Evolutionary conservation across 2,888 invertebrate species (phyloP).

Genomic region (Orthosia incerta): DNA sequence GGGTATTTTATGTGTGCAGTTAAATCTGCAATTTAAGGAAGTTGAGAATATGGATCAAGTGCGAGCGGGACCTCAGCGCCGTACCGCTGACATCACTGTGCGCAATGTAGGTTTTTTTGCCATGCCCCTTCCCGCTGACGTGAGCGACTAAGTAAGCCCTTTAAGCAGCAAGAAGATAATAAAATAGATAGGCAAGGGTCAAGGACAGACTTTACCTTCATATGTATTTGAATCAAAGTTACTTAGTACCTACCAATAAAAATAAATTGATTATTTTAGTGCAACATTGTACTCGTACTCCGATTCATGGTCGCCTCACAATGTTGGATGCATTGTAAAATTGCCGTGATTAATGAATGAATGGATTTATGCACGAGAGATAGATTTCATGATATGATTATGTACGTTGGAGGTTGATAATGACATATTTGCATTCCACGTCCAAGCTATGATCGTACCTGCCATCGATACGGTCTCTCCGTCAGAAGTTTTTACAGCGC

Average conservation of each 20-base stretch:
- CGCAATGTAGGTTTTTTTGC: too few relatives aligned
- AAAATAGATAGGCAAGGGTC: neutral
- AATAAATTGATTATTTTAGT: conserved; percentile 5
- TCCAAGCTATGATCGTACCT: neutral
- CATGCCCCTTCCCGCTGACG: too few relatives aligned
- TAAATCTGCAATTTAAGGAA: too few relatives aligned
- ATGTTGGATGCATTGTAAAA: conserved; percentile 16
- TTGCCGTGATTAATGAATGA: conserved; percentile 29
- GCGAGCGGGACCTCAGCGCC: too few relatives aligned
- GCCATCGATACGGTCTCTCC: neutral
- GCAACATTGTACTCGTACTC: conserved; percentile 20
- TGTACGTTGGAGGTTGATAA: neutral
- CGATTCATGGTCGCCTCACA: conserved; percentile 29
- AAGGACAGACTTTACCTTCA: neutral
- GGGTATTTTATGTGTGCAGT: too few relatives aligned
- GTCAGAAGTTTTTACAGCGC: neutral
- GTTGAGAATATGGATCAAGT: too few relatives aligned
- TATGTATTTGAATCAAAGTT: neutral
- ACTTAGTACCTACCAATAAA: neutral
- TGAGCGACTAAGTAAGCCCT: too few relatives aligned
- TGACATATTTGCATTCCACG: neutral
- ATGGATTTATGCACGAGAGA: conserved; percentile 15
- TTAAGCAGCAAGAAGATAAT: neutral
- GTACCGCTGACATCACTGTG: too few relatives aligned
- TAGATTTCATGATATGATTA: conserved; percentile 22